Conservation (phyloP, 2,888 invertebrate genomes). For the Tinea pellionella region DNA sequence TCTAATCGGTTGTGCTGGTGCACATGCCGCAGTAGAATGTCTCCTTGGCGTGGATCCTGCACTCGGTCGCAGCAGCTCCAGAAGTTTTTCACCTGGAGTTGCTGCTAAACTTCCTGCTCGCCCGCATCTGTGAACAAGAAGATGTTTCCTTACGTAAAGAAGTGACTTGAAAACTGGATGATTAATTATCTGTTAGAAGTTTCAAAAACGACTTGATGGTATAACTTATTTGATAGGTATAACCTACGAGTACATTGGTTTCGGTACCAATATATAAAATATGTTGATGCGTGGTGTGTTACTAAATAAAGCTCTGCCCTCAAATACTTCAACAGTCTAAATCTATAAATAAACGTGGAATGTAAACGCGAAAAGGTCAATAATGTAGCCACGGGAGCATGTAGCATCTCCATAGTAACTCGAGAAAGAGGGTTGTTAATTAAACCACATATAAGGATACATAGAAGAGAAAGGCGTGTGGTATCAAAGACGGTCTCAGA, state of each 20-base stretch:
- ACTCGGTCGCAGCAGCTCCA: slow-evolving; percentile 63
- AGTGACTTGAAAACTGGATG: neutral
- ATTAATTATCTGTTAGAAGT: neutral
- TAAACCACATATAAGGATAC: neutral
- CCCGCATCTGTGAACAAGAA: slow-evolving; percentile 37
- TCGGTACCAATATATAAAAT: too few species aligned
- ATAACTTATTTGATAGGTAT: too few species aligned
- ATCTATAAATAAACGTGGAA: neutral
- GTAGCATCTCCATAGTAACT: neutral
- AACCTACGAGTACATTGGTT: too few species aligned
- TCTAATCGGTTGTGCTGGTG: slow-evolving; percentile 32
- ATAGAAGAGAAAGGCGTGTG: neutral
- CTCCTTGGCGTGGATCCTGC: slow-evolving; percentile 49
- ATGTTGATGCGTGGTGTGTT: too few species aligned
- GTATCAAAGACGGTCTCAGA: neutral
- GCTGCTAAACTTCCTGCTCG: slow-evolving; percentile 63
- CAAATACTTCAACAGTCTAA: neutral
- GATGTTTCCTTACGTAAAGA: too few species aligned
- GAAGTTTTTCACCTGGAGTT: slow-evolving; percentile 62
- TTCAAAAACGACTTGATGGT: too few species aligned
- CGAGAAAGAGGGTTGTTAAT: neutral
- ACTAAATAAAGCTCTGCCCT: too few species aligned
- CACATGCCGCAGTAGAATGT: slow-evolving; percentile 53
- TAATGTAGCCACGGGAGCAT: neutral
- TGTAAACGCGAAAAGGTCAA: neutral